Base-by-base conservation (phyloP, 2,113 vertebrate genomes). In the Scytalopus superciliaris region DNA sequence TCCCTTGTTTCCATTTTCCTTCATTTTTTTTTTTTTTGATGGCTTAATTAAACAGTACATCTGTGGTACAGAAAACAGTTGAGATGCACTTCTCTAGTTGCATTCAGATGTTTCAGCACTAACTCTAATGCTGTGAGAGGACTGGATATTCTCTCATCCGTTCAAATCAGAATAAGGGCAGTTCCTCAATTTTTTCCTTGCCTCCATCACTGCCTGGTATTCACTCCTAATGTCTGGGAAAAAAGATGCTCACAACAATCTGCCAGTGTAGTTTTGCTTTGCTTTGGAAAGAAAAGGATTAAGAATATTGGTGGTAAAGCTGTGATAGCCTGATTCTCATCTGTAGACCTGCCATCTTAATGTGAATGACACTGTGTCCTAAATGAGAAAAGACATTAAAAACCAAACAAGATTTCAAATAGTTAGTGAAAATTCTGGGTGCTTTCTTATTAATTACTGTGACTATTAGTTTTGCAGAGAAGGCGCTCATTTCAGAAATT, bases 41-140 rank as follows among this genome's bases (percentile, higher is more conserved):
- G 94, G 67, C 92, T 93, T 97, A 94, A 95, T 97, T 96, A 95
- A 97, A 96, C 80, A 85, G 93, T 94, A 56, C 62, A 33, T 93
- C 60, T 90, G 88, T 62, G 64, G 73, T 78, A 56, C 89, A 94
- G 95, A 93, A 72, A 95, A 67, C 77, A 88, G 60, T 88, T 22
- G 50, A 40, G 73, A 87, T 93, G 56, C n/a, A 44, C 66, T 87
- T 91, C 78, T 82, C 44, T 63, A 70, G 91, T 95, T 10, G 31
- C 16, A 14, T 89, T 96, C 90, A 97, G 91, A 96, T 92, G 64
- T 87, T 93, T 90, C 72, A 70, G 84, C 69, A 66, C 73, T 85
- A 81, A 80, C 63, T 96, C 3, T 37, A 89, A 85, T 77, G 75
- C 39, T 62, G 19, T 40, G 47, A 87, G 37, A 42, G 66, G 30